phyloP scores from a whole-genome alignment of 2,113 vertebrate genomes.

The Apistogramma diplotaenia region DNA sequence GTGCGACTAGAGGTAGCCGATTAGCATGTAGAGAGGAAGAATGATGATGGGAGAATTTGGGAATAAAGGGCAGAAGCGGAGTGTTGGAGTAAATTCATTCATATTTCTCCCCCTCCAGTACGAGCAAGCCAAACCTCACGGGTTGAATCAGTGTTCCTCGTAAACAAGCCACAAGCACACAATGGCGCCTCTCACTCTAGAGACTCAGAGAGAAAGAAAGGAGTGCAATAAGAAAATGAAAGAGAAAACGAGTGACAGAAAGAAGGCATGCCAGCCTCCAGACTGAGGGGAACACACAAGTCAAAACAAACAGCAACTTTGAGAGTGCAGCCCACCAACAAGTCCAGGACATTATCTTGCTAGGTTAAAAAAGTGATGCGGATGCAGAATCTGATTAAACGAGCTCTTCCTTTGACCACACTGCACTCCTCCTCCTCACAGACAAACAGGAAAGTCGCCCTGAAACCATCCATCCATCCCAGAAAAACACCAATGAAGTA shows the following conservation, averaged over 20 bases:
- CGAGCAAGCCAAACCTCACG: conserved; percentile 67
- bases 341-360: neutral
- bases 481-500: neutral
- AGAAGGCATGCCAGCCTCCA: conserved; percentile 5
- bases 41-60: conserved; percentile 50
- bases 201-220: conserved; percentile 33
- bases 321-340: neutral
- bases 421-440: neutral
- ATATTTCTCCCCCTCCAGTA: conserved; percentile 48
- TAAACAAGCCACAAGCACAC: conserved; percentile 74
- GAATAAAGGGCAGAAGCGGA: conserved; percentile 43
- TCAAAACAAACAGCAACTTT: neutral
- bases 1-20: conserved; percentile 55
- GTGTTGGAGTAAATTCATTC: conserved; percentile 68
- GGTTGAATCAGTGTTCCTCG: conserved; percentile 71
- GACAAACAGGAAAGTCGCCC: neutral
- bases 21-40: conserved; percentile 42
- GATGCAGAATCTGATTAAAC: neutral
- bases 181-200: conserved; percentile 69
- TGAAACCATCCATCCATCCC: neutral
- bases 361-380: neutral
- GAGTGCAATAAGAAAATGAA: conserved; percentile 32
- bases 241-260: conserved; percentile 8
- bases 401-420: neutral
- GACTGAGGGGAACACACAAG: conserved; percentile 5